Percentiles rank a stretch among this genome's conserved stretches.
These are phyloP conservation scores for Anas bernieri DNA, from an alignment of 2,797 vertebrate genomes.

Conservation along the genomic window DNA sequence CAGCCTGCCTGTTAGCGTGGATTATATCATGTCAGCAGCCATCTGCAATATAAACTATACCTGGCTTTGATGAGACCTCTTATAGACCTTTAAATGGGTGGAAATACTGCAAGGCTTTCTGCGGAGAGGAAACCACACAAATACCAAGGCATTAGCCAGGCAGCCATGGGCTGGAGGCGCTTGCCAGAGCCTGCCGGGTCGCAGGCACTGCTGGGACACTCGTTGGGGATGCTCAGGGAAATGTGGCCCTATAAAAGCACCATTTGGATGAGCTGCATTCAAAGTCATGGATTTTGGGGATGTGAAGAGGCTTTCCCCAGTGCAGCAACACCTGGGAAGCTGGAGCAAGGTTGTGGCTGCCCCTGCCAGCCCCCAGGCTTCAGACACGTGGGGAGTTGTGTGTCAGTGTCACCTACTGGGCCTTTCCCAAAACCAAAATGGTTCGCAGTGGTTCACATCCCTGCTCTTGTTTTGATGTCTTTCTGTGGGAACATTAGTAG, in stretches of 20 bases:
- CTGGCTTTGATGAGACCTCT: slow-evolving; percentile 76
- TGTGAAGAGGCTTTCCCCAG: not conserved
- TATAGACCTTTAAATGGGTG: slow-evolving; percentile 65
- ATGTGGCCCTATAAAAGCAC: not conserved
- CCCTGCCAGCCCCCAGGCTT: not conserved
- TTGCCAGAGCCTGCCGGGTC: not conserved
- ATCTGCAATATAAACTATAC: slow-evolving; percentile 73
- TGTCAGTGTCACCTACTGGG: not conserved
- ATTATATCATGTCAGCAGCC: slow-evolving; percentile 75
- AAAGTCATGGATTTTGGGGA: not conserved
- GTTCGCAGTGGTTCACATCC: accelerated
- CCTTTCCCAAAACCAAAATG: not conserved
- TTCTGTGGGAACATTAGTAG: not conserved
- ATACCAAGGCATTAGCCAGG: not conserved
- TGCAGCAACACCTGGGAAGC: not conserved
- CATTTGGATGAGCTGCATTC: too few relatives aligned
- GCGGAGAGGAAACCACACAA: slow-evolving; percentile 10
- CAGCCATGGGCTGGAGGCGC: not conserved
- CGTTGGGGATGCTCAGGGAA: not conserved
- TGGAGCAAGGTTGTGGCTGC: not conserved
- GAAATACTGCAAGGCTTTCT: slow-evolving; percentile 46
- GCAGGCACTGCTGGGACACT: not conserved
- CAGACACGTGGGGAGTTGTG: not conserved
- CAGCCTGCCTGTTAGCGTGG: slow-evolving; percentile 71
- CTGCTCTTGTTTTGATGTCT: accelerated